These are phyloP conservation scores for Tetragnatha montana DNA, from an alignment of 2,888 invertebrate species.

Conservation along the genomic window DNA sequence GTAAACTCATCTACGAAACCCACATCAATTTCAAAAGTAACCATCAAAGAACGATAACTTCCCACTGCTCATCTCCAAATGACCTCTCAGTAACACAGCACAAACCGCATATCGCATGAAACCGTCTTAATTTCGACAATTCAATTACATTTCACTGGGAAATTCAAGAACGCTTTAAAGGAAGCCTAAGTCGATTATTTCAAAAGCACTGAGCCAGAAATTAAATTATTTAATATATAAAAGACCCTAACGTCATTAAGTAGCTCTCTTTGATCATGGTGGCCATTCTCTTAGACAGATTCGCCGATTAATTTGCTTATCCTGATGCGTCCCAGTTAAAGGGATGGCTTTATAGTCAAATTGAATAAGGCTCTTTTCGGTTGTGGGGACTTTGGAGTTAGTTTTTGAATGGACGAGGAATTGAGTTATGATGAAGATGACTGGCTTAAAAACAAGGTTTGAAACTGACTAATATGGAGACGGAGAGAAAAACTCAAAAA, in stretches of 20 bases:
- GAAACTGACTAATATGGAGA: too few relatives aligned
- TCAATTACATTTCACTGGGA: conserved; percentile 3
- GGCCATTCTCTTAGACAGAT: background rate
- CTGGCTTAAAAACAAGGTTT: background rate
- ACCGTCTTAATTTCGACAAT: background rate
- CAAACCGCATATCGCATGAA: too few relatives aligned
- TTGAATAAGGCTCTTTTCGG: too few relatives aligned
- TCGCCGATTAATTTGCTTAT: conserved; percentile 17
- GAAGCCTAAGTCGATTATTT: background rate
- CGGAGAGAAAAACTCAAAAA: too few relatives aligned
- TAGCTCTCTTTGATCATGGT: conserved; percentile 1
- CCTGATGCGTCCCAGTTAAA: background rate
- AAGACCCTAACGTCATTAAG: conserved; percentile 13
- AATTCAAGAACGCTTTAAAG: background rate
- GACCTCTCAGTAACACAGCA: too few relatives aligned
- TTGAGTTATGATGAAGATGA: background rate
- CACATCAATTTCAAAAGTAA: too few relatives aligned
- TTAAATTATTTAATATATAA: conserved; percentile 15
- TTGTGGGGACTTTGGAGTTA: background rate
- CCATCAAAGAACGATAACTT: too few relatives aligned
- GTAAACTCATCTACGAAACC: too few relatives aligned
- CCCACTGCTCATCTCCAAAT: too few relatives aligned
- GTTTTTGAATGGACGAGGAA: background rate
- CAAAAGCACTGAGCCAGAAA: conserved; percentile 9
- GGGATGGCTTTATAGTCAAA: too few relatives aligned